Percentiles rank a stretch among this genome's conserved stretches.
phyloP scores from a whole-genome alignment of 2,113 vertebrate genomes.

The Coracopsis vasa region DNA sequence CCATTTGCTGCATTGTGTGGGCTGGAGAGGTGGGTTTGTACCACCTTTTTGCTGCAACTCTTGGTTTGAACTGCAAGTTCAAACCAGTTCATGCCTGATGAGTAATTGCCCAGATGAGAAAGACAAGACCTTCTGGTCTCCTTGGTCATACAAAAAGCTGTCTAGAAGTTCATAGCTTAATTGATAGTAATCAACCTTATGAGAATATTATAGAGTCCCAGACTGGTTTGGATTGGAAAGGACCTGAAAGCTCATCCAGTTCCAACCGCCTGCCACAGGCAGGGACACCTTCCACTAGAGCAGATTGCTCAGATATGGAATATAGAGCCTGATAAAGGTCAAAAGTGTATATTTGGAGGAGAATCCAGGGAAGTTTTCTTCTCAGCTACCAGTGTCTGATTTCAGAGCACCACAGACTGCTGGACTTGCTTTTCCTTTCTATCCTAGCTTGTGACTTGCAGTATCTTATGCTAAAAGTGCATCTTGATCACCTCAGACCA shows the following conservation, averaged over 20 bases:
- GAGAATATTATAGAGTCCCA: not conserved
- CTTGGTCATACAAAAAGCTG: not conserved
- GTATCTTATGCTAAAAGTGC: not conserved
- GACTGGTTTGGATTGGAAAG: not conserved
- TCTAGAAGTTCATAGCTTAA: not conserved
- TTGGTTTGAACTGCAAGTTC: not conserved
- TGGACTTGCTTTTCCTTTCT: not conserved
- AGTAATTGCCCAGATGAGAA: not conserved
- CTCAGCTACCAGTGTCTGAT: not conserved
- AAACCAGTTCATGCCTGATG: not conserved
- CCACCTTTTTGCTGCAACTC: not conserved
- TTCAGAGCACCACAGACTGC: not conserved
- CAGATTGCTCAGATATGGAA: not conserved
- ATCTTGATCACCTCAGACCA: not conserved
- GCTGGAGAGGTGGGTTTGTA: not conserved
- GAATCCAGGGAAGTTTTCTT: not conserved
- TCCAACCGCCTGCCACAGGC: not conserved
- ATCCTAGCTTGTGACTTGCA: not conserved
- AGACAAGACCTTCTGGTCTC: not conserved
- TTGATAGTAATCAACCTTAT: not conserved
- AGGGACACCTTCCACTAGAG: not conserved
- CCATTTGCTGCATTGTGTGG: rapidly evolving
- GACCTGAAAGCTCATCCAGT: not conserved
- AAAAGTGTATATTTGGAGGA: not conserved
- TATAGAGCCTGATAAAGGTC: not conserved